Percentiles rank a stretch among this genome's conserved stretches.
Conservation (phyloP, 2,888 invertebrate genomes). For the Meiosimyza platycephala region DNA sequence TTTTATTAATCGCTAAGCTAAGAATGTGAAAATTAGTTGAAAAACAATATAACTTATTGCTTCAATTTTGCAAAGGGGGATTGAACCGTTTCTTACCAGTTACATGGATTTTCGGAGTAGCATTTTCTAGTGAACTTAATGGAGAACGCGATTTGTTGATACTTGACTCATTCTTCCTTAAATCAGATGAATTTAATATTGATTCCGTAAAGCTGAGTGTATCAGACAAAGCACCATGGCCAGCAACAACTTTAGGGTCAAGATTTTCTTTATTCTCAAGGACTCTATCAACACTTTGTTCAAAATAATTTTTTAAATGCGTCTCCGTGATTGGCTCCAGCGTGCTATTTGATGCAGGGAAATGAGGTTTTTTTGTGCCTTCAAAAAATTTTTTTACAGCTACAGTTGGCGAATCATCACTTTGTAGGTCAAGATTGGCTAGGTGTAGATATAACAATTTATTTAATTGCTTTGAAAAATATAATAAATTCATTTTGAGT, state of each 20-base stretch:
- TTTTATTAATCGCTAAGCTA: too few relatives aligned
- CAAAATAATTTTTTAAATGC: not conserved
- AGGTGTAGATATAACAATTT: slow-evolving; percentile 5
- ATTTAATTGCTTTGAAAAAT: not conserved
- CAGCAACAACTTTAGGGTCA: slow-evolving; percentile 47
- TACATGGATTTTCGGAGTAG: not conserved
- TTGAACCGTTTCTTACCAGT: not conserved
- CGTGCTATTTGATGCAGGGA: not conserved
- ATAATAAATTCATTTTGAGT: too few relatives aligned
- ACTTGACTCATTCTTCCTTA: slow-evolving; percentile 42
- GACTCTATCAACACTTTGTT: slow-evolving; percentile 33
- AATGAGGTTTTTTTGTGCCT: slow-evolving; percentile 37
- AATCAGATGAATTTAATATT: slow-evolving; percentile 57
- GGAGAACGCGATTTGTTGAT: slow-evolving; percentile 53
- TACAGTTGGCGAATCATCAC: slow-evolving; percentile 55
- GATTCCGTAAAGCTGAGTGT: slow-evolving; percentile 64
- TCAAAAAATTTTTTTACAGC: slow-evolving; percentile 53
- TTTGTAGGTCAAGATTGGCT: slow-evolving; percentile 57
- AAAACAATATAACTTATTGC: too few relatives aligned
- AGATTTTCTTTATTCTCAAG: slow-evolving; percentile 59
- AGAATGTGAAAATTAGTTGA: too few relatives aligned
- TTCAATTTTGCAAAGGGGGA: too few relatives aligned
- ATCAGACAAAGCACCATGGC: slow-evolving; percentile 49
- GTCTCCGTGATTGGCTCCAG: slow-evolving; percentile 1
- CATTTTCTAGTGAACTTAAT: slow-evolving; percentile 54